Evolutionary conservation across 2,113 vertebrate genomes (phyloP), one percentile per base, ranked within the genome.

Genomic region (Gavia stellata): DNA sequence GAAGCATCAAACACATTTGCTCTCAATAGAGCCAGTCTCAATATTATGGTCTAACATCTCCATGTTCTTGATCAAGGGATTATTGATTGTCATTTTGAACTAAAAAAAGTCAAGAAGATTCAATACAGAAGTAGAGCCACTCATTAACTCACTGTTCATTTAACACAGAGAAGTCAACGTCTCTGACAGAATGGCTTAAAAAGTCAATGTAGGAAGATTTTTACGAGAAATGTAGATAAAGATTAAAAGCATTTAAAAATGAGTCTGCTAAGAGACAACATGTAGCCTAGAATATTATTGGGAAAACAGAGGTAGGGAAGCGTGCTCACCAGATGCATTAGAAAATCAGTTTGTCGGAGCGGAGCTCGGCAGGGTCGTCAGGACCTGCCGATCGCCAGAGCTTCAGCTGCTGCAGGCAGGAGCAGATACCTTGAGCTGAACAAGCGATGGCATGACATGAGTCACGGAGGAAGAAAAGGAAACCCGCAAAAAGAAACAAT

Each of bases 301-400:
- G 52, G 61, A 26, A 45, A 59, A 1, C 40, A 34, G 71, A 86
- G 92, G 56, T 3, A 36, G 45, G 40, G 65, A 63, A 34, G 8
- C 71, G 61, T 0, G 2, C 14, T 38, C 61, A 4, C 1, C 45
- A 26, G 59, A 4, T 14, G 31, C 24, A 2, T 4, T 12, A 15
- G n/a, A 6, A 2, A 26, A 7, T 20, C 34, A 9, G 0, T 56
- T n/a, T 59, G 67, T 7, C 6, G 4, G 9, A 0, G 3, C 3
- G 66, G 47, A 15, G 8, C 45, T 8, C 31, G 38, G 58, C 29
- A 5, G 74, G 49, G 14, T 33, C 59, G 0, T 17, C 50, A 1
- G 40, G 44, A 82, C 6, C 50, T 26, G 83, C 58, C 4, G 1
- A 1, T 3, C 2, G 2, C 63, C 14, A 1, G 40, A 25, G 65